Evolutionary conservation across 2,113 vertebrate genomes (phyloP), one percentile per base, ranked within the genome.

Genomic region (Xenotilapia longispinis): DNA sequence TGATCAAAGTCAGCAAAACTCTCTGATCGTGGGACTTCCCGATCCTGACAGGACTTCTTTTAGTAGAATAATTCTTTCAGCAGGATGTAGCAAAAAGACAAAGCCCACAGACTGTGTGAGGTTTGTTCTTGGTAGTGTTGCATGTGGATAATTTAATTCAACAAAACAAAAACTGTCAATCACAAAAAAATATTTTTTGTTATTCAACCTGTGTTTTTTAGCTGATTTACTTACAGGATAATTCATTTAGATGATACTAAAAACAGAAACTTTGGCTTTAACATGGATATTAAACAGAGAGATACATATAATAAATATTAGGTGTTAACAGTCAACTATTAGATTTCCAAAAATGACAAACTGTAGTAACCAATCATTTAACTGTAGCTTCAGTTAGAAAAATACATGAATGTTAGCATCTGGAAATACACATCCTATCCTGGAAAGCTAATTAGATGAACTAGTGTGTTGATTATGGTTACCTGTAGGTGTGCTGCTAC

Each of bases 401-500:
- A 75, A 26, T 47, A 75, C 68, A 75, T 75, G 5, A 42, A 47
- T 47, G 9, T 47, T 75, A 75, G 23, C 40, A 47, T 73, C 68
- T 75, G 23, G 40, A 75, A 75, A 47, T 28, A 42, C 21, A 47
- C 40, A 75, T 47, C 68, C 40, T 28, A 49, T 78, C 17, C 73
- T 51, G 11, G 6, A 51, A 19, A 19, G 31, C 12, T 31, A 19
- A 81, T 47, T 14, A 19, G 75, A 31, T 31, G 45, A 36, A 38
- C 2, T 57, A 84, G 23, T 4, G 33, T 8, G 54, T n/a, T 40
- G 42, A 33, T 28, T 68, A 13, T 13, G 57, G 47, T 70, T 80
- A 93, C 92, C 98, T 96, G 99, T 99, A 9, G 99, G 99, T 17
- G 99, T 99, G 83, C 97, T 99, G 94, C 98, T 99, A 82, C 97